These are phyloP conservation scores for Aplidium turbinatum DNA, from an alignment of 23 tunicate species.

Conservation along the genomic window DNA sequence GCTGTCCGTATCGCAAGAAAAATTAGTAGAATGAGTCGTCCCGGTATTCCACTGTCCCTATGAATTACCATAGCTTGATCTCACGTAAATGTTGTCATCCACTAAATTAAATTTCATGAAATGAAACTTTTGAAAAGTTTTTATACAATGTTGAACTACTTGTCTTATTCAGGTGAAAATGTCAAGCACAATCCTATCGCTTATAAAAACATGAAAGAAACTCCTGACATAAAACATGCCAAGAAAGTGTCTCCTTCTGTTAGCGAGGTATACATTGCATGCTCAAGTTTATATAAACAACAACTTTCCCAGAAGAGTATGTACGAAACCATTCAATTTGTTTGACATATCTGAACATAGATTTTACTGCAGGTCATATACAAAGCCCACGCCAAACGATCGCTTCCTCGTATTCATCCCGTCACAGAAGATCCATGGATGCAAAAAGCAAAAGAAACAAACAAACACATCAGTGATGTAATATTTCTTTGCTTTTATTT, in stretches of 20 bases:
- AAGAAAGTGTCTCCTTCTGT: constrained; percentile 48
- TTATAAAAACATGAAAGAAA: constrained; percentile 63
- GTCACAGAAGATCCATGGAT: constrained; percentile 73
- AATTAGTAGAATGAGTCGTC: no score
- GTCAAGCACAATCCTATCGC: constrained; percentile 68
- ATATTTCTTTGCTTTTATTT: no score
- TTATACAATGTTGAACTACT: no score
- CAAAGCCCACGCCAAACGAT: constrained; percentile 69
- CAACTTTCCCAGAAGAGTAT: no score
- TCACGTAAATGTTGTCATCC: no score
- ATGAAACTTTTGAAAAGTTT: no score
- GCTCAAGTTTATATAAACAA: no score
- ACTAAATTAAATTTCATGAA: no score
- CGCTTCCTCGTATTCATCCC: constrained; percentile 72
- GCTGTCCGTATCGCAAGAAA: no score
- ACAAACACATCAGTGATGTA: constrained; percentile 82
- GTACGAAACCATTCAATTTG: constrained; percentile 5
- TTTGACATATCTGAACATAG: background rate
- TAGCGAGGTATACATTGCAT: constrained; percentile 73
- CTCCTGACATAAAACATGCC: constrained; percentile 69
- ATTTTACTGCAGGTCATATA: constrained; percentile 24
- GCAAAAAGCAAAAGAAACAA: constrained; percentile 63
- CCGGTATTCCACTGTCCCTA: no score
- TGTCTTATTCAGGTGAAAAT: constrained; percentile 77
- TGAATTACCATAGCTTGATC: no score